These are phyloP conservation scores for Gavia stellata DNA, from an alignment of 2,113 vertebrate genomes.

Conservation along the genomic window DNA sequence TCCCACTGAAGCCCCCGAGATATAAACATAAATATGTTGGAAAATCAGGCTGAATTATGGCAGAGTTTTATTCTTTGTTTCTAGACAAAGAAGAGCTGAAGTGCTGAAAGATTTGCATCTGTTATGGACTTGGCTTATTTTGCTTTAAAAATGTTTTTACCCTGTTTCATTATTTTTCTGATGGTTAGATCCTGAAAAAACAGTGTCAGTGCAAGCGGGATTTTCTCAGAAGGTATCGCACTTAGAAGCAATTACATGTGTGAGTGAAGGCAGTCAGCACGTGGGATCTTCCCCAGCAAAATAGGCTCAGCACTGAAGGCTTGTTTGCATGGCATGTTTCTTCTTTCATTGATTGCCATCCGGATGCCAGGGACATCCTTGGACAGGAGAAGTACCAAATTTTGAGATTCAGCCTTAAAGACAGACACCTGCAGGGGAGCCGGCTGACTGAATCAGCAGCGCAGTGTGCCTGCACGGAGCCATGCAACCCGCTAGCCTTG, in stretches of 20 bases:
- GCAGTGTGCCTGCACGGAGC: neutral
- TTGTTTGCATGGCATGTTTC: neutral
- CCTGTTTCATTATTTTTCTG: constrained; percentile 1
- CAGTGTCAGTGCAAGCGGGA: neutral
- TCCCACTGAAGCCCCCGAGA: neutral
- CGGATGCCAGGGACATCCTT: neutral
- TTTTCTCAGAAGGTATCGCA: constrained; percentile 9
- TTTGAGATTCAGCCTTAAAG: neutral
- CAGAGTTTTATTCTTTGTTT: neutral
- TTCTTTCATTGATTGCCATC: neutral
- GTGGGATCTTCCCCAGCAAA: neutral
- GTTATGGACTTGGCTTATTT: neutral
- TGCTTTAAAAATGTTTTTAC: neutral
- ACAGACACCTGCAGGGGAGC: neutral
- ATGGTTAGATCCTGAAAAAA: neutral
- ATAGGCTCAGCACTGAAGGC: neutral
- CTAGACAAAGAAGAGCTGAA: constrained; percentile 21
- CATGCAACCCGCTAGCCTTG: neutral
- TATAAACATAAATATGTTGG: neutral
- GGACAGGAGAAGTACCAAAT: neutral
- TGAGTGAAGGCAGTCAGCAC: neutral
- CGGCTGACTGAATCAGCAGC: neutral
- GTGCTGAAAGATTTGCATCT: neutral
- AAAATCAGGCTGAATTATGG: neutral
- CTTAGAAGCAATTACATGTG: neutral